phyloP scores from a whole-genome alignment of 64 coral and sea anemone genomes.

The Platygyra sinensis region DNA sequence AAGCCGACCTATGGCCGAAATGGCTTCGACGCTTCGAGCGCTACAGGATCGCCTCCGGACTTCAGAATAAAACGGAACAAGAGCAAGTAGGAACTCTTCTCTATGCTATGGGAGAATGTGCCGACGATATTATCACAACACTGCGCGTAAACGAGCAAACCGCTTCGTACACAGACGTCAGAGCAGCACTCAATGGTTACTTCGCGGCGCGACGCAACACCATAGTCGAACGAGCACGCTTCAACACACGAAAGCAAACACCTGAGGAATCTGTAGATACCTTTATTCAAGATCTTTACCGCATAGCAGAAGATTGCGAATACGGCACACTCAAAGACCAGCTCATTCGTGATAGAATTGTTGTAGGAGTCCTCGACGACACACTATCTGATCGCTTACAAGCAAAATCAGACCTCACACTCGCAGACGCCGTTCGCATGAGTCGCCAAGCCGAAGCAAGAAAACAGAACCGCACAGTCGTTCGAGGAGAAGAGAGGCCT shows the following conservation, averaged over 20 bases:
- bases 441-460: not conserved
- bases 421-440: no score
- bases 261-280: no score
- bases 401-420: no score
- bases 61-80: not conserved
- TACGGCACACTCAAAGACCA: no score
- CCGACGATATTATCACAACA: conserved; percentile 47
- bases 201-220: no score
- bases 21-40: conserved; percentile 30
- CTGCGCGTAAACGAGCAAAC: conserved; percentile 34
- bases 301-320: no score
- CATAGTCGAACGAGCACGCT: no score
- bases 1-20: conserved; percentile 45
- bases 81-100: conserved; percentile 60
- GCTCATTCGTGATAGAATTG: no score
- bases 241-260: no score
- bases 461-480: not conserved
- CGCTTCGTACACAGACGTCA: conserved; percentile 28
- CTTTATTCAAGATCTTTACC: no score
- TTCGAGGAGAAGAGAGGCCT: not conserved
- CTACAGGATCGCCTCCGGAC: not conserved
- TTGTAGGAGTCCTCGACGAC: no score
- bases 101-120: conserved; percentile 60
- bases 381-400: no score
- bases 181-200: conserved; percentile 17